A percentile compares a stretch with the other conserved stretches of the same genome.
These are phyloP conservation scores for Adelosebastes latens DNA, from an alignment of 2,797 vertebrate genomes.

Conservation along the genomic window DNA sequence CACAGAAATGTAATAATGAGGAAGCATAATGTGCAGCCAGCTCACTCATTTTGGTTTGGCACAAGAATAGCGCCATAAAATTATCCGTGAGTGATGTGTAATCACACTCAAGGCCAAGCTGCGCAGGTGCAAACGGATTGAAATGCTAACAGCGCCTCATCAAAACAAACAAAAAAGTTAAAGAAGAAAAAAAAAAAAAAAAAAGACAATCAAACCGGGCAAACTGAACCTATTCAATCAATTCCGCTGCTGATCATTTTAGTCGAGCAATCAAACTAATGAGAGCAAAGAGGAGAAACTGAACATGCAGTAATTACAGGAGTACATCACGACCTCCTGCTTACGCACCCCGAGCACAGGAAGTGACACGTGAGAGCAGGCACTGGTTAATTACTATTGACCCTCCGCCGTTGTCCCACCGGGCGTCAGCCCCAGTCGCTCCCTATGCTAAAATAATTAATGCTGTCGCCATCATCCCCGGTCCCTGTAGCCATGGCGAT, in stretches of 20 bases:
- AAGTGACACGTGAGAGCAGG: constrained; percentile 81
- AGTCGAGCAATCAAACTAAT: constrained; percentile 47
- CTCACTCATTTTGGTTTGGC: constrained; percentile 22
- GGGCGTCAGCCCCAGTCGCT: constrained; percentile 61
- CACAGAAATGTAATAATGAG: constrained; percentile 2
- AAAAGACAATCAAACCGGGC: neutral
- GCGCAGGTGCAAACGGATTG: constrained; percentile 14
- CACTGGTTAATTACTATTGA: constrained; percentile 82
- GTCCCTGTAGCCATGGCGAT: constrained; percentile 80
- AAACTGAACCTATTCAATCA: constrained; percentile 2
- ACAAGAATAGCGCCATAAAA: constrained; percentile 26
- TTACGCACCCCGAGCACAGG: constrained; percentile 68
- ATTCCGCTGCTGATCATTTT: constrained; percentile 29
- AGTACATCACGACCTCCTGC: constrained; percentile 60
- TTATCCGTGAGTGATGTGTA: constrained; percentile 25
- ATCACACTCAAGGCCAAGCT: constrained; percentile 4
- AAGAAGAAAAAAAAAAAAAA: neutral
- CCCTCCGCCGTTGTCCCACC: constrained; percentile 73
- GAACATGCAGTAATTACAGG: constrained; percentile 62
- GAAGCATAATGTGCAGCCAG: constrained; percentile 26
- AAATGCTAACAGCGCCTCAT: neutral
- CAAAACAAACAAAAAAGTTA: neutral
- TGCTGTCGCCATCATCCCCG: constrained; percentile 68
- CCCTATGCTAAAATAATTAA: constrained; percentile 81
- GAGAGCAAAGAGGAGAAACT: constrained; percentile 47